Evolutionary conservation across 2,113 vertebrate species (phyloP), one percentile per base, ranked within the genome.

Genomic region (Nibea coibor): DNA sequence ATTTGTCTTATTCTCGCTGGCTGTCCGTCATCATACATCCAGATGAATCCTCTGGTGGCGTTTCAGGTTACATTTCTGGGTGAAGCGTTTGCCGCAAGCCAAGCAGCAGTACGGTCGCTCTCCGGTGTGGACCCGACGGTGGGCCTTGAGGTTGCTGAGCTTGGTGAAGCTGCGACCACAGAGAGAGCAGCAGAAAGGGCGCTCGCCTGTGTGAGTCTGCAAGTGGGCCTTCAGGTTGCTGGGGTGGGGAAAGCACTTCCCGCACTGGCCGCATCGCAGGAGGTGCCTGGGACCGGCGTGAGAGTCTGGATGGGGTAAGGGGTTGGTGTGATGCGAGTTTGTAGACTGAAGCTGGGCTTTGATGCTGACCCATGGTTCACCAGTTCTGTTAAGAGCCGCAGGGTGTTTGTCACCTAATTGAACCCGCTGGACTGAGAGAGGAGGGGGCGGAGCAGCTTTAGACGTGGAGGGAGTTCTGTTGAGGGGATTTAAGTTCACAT

Each of bases 161-260:
- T 96, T 95, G 69, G 93, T 95, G 87, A 95, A 95, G 82, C 93
- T 96, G 69, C 95, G 93, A 0, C 94, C 95, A 4, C 95, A 96
- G n/a, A 95, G 89, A 10, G 91, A 87, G 64, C 95, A 96, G 82
- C 90, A 88, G 67, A 95, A 95, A 20, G 93, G 94, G 43, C 95
- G 93, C 90, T 96, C 96, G 0, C 94, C 94, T 0, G 92, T 92
- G 88, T 94, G 90, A 2, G 92, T 93, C 86, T 94, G 75, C 81
- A 94, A 31, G 86, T 95, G 94, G 66, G 94, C 89, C 48, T 93
- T 94, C 35, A 96, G 86, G 90, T 94, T 95, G 82, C 93, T 95
- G 43, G 93, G 92, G 66, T 95, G 94, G 2, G 94, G 93, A 17
- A 96, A 96, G 64, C 89, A 93, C 65, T 94, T 95, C 22, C 93